These are phyloP conservation scores for Xanthia icteritia DNA, from an alignment of 2,888 invertebrate species.

Conservation along the genomic window DNA sequence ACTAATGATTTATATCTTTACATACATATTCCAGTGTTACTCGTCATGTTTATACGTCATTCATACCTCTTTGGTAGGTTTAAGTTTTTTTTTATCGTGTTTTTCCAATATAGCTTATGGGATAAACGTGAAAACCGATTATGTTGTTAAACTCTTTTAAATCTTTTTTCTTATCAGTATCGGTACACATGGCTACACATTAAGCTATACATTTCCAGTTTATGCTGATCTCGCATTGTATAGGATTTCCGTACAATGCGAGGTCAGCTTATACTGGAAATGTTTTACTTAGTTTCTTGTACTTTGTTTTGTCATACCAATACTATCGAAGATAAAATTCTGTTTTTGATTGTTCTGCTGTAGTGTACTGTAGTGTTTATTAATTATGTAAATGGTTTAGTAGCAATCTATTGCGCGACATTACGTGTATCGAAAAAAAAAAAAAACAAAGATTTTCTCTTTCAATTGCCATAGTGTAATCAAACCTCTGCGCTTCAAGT, in stretches of 20 bases:
- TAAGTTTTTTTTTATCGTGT: slow-evolving; percentile 27
- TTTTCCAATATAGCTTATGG: slow-evolving; percentile 39
- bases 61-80: neutral
- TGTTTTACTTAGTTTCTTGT: slow-evolving; percentile 1
- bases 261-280: too few relatives aligned
- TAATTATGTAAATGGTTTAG: slow-evolving; percentile 8
- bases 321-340: slow-evolving; percentile 3
- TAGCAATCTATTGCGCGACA: neutral
- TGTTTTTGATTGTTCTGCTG: neutral
- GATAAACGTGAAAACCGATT: slow-evolving; percentile 26
- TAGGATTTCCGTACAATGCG: too few relatives aligned
- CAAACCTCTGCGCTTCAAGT: slow-evolving; percentile 10
- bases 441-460: neutral
- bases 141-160: slow-evolving; percentile 38
- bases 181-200: too few relatives aligned
- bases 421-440: slow-evolving; percentile 6
- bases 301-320: slow-evolving; percentile 24
- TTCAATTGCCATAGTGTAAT: slow-evolving; percentile 6
- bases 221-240: too few relatives aligned
- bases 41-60: slow-evolving; percentile 1
- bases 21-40: slow-evolving; percentile 1
- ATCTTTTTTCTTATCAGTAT: slow-evolving; percentile 24
- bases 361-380: neutral
- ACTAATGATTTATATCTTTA: neutral
- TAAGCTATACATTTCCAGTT: too few relatives aligned